Evolutionary conservation across 2,797 vertebrate genomes (phyloP), one percentile per base, ranked within the genome.

Genomic region (Enteromius trimaculatus): DNA sequence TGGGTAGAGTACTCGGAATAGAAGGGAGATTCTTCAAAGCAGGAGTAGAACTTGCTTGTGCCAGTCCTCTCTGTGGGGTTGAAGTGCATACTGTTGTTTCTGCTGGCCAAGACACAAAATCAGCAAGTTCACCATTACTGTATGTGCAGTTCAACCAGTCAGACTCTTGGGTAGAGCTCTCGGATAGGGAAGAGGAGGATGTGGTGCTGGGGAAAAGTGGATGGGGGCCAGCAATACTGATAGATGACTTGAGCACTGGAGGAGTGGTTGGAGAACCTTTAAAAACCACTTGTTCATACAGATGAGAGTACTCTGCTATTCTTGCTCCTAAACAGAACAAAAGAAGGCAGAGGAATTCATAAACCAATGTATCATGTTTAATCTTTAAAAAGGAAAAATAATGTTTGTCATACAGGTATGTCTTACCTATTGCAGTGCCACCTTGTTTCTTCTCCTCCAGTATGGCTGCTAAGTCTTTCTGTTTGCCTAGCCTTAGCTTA

Each of bases 371-470:
- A 19, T 26, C 42, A 42, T 23, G 29, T 39, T 64, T 23, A 39
- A 42, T 55, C 34, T 77, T 44, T 4, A 74, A 49, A 51, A 37
- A 17, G 16, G 53, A 64, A 34, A 13, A 3, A 51, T 17, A 14
- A 71, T 31, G 16, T 34, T 74, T 5, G 0, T 58, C 66, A 31
- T 47, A 17, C 23, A 13, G 39, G 3, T 8, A 53, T 85, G 34
- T 88, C 94, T 86, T 96, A 99, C 98, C 98, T 89, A 99, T 99
- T 82, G 97, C 97, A 23, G 96, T 93, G 4, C 98, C 98, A 0
- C 98, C 97, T 93, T 99, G 98, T 89, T 97, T 98, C 92, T 99
- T 99, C 86, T 99, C 97, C 87, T 99, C 98, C 72, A 99, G 91
- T 89, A 99, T 98, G 86, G 96, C 96, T 0, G 96, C 97, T 86